Conservation (phyloP, 1,140 invertebrate species). For the Antheraea mylitta region DNA sequence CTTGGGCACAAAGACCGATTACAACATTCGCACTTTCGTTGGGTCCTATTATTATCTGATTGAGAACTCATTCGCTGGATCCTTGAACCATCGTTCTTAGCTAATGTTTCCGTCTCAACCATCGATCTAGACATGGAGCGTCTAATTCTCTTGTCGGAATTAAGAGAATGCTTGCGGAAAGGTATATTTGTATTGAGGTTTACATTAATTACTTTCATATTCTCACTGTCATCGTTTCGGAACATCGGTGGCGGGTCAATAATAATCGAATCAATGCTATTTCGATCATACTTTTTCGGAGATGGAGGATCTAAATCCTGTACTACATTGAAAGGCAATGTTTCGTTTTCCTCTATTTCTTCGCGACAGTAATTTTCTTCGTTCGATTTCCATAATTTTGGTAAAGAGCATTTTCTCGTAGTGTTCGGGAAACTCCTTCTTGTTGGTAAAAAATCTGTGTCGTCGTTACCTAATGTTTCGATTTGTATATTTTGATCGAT, state of each 20-base stretch:
- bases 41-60: slow-evolving; percentile 51
- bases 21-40: slow-evolving; percentile 80
- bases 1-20: slow-evolving; percentile 81
- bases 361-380: slow-evolving; percentile 55
- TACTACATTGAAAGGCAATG: slow-evolving; percentile 43
- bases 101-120: slow-evolving; percentile 62
- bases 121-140: slow-evolving; percentile 68
- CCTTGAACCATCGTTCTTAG: slow-evolving; percentile 39
- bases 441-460: slow-evolving; percentile 57
- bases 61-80: slow-evolving; percentile 67
- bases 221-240: slow-evolving; percentile 66
- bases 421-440: slow-evolving; percentile 62
- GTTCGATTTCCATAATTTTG: slow-evolving; percentile 66
- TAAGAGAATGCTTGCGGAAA: slow-evolving; percentile 71
- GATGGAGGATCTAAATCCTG: slow-evolving; percentile 65
- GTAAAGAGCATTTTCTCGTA: slow-evolving; percentile 44
- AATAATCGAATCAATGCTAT: slow-evolving; percentile 55
- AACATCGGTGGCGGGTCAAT: slow-evolving; percentile 80
- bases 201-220: slow-evolving; percentile 66
- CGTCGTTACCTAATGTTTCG: slow-evolving; percentile 50
- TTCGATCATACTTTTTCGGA: slow-evolving; percentile 39
- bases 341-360: slow-evolving; percentile 36
- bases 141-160: slow-evolving; percentile 74
- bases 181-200: slow-evolving; percentile 65
- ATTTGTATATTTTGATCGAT: slow-evolving; percentile 80